These are phyloP conservation scores for Caenorhabditis brenneri DNA, from an alignment of 1,140 invertebrate genomes.

Conservation along the genomic window DNA sequence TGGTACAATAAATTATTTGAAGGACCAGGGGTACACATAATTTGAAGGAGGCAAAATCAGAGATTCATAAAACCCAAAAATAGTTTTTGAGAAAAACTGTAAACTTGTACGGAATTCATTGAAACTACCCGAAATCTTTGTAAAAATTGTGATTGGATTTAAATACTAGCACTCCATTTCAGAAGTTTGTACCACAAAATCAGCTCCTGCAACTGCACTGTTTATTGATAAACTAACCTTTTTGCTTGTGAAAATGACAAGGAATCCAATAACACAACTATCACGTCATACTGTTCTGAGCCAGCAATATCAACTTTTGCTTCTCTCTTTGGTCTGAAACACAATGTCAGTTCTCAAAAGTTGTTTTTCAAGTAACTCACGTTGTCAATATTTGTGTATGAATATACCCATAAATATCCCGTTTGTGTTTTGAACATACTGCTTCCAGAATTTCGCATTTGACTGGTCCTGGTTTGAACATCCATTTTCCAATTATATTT, in stretches of 20 bases:
- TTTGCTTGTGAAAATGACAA: not conserved
- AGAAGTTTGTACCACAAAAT: too few species aligned
- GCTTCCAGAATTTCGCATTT: constrained; percentile 48
- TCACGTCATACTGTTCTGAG: not conserved
- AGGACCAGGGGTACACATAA: too few species aligned
- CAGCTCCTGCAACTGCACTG: too few species aligned
- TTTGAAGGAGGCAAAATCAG: too few species aligned
- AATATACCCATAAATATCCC: not conserved
- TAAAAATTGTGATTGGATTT: too few species aligned
- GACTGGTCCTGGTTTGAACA: not conserved
- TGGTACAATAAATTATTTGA: too few species aligned
- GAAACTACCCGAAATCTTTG: too few species aligned
- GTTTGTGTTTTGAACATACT: not conserved
- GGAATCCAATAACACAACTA: not conserved
- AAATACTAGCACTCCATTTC: too few species aligned
- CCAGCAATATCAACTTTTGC: not conserved
- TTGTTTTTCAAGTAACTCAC: not conserved
- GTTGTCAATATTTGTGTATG: constrained; percentile 42
- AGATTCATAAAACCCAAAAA: too few species aligned
- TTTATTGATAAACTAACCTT: not conserved
- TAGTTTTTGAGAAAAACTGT: too few species aligned
- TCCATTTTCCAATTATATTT: constrained; percentile 28
- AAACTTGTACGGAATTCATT: too few species aligned
- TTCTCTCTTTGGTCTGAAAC: not conserved
- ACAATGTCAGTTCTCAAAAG: not conserved